phyloP scores from a whole-genome alignment of 2,113 vertebrate species.

The Raja brachyura region DNA sequence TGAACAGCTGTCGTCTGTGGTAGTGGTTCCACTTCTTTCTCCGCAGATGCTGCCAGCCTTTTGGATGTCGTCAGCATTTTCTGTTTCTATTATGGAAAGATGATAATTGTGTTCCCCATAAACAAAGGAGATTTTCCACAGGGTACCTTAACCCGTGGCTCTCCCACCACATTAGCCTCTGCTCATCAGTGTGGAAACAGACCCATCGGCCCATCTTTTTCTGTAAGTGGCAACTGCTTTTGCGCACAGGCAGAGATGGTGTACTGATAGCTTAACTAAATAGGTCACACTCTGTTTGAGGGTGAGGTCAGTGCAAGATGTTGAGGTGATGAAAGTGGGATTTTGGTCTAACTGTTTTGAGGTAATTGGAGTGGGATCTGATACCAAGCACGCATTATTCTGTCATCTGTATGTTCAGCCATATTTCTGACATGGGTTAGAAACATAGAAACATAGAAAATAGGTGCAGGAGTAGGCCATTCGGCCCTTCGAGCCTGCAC shows the following conservation, averaged over 20 bases:
- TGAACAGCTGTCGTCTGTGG: no score
- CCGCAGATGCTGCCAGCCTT: no score
- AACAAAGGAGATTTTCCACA: neutral
- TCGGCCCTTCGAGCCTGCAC: no score
- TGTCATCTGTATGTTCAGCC: constrained; percentile 46
- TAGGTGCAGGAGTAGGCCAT: no score
- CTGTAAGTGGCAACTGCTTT: neutral
- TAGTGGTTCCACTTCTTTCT: no score
- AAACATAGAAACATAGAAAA: no score
- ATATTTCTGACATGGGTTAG: constrained; percentile 45
- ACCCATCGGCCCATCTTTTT: neutral
- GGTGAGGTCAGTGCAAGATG: neutral
- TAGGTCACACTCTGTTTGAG: neutral
- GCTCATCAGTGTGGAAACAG: neutral
- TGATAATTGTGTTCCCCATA: neutral
- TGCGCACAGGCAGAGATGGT: neutral
- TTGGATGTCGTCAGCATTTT: neutral
- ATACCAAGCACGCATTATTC: constrained; percentile 48
- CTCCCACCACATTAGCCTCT: neutral
- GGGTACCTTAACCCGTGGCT: neutral
- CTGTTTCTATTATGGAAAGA: neutral
- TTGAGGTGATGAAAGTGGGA: neutral
- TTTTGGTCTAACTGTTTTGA: neutral
- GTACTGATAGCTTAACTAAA: neutral
- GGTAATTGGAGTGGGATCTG: neutral